Evolutionary conservation across 37 sponge, comb jelly and placozoan species (phyloP).

Genomic region (Bolinopsis microptera): DNA sequence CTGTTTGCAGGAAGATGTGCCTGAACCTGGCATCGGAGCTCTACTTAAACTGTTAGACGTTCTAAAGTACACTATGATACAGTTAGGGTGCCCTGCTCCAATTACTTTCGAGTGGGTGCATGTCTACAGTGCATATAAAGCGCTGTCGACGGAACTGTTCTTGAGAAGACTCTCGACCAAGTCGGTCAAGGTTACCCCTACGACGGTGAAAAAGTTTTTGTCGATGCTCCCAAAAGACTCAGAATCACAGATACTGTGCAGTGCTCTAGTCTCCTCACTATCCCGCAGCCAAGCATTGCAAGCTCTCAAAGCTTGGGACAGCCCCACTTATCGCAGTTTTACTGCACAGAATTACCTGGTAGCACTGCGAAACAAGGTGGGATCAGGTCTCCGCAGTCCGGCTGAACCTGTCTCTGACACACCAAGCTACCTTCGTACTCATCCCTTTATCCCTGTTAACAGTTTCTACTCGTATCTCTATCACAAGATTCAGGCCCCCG

Average conservation of each 20-base stretch:
- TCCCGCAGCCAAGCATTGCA: not conserved
- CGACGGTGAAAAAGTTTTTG: slow-evolving; percentile 4
- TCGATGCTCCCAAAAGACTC: not conserved
- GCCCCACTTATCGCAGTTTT: not conserved
- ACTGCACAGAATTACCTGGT: slow-evolving; percentile 40
- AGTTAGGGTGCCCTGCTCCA: not conserved
- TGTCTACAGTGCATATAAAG: not conserved
- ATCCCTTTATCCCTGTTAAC: slow-evolving; percentile 60
- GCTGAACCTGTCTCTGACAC: not conserved
- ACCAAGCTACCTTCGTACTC: not conserved
- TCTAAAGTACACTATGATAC: not conserved
- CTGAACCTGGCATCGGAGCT: not conserved
- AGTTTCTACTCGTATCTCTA: slow-evolving; percentile 63
- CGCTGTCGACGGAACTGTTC: slow-evolving; percentile 25
- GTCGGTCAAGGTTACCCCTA: slow-evolving; percentile 1
- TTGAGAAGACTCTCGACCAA: not conserved
- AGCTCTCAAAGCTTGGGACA: not conserved
- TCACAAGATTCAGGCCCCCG: not conserved
- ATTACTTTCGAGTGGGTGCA: slow-evolving; percentile 31
- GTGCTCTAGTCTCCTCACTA: not conserved
- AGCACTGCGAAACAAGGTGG: slow-evolving; percentile 17
- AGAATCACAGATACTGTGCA: not conserved
- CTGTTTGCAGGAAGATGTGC: too few species aligned
- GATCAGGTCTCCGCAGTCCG: not conserved
- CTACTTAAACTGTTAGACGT: not conserved